Conservation (phyloP, 2,888 invertebrate species). For the Norana najaformis region DNA sequence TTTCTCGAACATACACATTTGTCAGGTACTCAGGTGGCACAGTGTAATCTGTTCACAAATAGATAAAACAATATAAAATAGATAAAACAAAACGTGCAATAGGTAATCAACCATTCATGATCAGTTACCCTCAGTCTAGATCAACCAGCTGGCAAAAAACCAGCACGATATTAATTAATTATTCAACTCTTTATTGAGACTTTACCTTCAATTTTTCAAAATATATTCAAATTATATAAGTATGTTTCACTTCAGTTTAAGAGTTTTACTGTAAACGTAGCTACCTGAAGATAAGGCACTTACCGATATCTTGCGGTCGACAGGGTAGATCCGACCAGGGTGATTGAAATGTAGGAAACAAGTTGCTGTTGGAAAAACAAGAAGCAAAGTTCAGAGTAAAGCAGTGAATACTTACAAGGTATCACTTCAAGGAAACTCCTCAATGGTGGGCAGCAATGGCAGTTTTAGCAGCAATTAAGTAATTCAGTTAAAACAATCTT, state of each 20-base stretch:
- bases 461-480: background rate
- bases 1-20: conserved; percentile 83
- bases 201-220: no score
- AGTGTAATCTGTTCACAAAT: conserved; percentile 75
- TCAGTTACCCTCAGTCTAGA: background rate
- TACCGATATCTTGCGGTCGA: conserved; percentile 90
- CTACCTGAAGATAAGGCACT: conserved; percentile 32
- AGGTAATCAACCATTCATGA: background rate
- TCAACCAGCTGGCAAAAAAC: background rate
- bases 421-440: background rate
- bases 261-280: background rate
- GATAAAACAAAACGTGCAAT: background rate
- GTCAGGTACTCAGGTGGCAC: conserved; percentile 98
- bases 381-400: background rate
- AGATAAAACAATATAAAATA: no score
- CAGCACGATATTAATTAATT: background rate
- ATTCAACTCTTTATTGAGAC: background rate
- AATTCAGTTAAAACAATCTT: background rate
- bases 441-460: background rate
- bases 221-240: no score
- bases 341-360: conserved; percentile 97
- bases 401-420: background rate
- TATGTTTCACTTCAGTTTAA: background rate
- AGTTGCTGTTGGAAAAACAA: conserved; percentile 65
- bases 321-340: conserved; percentile 98